These are phyloP conservation scores for Pyrrhia umbra DNA, from an alignment of 2,888 invertebrate species.

Conservation along the genomic window DNA sequence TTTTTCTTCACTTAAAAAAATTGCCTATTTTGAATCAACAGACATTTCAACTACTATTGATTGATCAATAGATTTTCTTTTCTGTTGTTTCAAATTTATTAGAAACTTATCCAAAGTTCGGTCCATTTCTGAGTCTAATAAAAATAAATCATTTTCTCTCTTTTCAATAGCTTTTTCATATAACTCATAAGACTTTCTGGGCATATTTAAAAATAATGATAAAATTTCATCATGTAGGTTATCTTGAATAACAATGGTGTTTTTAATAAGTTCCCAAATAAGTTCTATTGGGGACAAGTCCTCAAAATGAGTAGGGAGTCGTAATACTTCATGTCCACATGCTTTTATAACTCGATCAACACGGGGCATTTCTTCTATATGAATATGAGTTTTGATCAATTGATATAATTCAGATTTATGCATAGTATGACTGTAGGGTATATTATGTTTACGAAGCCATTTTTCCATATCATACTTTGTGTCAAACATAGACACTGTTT, in stretches of 20 bases:
- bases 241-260: slow-evolving; percentile 2
- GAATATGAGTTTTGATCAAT: slow-evolving; percentile 64
- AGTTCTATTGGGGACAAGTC: slow-evolving; percentile 70
- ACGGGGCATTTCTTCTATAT: slow-evolving; percentile 50
- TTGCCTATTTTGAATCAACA: no score
- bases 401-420: slow-evolving; percentile 74
- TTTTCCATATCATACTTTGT: slow-evolving; percentile 72
- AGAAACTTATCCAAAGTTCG: slow-evolving; percentile 55
- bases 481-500: slow-evolving; percentile 68
- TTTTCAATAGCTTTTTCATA: slow-evolving; percentile 52
- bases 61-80: no score
- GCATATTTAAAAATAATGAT: slow-evolving; percentile 25
- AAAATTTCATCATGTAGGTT: slow-evolving; percentile 34
- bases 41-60: no score
- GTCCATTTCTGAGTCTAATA: slow-evolving; percentile 65
- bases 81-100: slow-evolving; percentile 11
- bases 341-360: slow-evolving; percentile 70
- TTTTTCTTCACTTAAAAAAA: no score
- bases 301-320: slow-evolving; percentile 68
- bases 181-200: slow-evolving; percentile 41
- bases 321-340: slow-evolving; percentile 73
- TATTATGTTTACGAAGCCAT: slow-evolving; percentile 70
- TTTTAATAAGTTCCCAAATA: slow-evolving; percentile 68
- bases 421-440: slow-evolving; percentile 71
- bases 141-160: slow-evolving; percentile 64